phyloP scores from a whole-genome alignment of 2,113 vertebrate species.

The Tragelaphus scriptus region DNA sequence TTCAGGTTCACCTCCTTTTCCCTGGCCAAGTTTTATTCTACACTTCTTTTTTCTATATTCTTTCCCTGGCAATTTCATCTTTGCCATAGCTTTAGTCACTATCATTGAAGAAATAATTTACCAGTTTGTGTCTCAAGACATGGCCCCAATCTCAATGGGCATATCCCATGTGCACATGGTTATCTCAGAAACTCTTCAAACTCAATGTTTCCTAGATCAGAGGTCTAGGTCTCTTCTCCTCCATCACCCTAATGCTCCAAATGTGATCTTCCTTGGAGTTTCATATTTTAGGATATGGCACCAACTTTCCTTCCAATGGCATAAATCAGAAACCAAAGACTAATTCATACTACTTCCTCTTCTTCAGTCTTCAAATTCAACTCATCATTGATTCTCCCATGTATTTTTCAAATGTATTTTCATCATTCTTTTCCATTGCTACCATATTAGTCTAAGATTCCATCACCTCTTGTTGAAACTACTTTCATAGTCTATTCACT shows the following conservation, averaged over 20 bases:
- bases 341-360: background rate
- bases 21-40: background rate
- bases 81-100: background rate
- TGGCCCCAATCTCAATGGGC: background rate
- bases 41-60: background rate
- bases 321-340: background rate
- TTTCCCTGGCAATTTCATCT: background rate
- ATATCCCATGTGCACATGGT: rapidly evolving
- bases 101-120: background rate
- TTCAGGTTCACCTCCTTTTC: background rate
- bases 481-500: background rate
- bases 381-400: background rate
- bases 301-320: background rate
- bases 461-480: background rate
- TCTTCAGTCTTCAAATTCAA: background rate
- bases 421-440: background rate
- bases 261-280: background rate
- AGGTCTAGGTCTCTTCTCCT: background rate
- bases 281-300: background rate
- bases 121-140: background rate
- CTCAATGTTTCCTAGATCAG: background rate
- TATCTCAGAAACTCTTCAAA: background rate
- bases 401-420: background rate
- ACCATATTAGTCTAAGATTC: background rate
- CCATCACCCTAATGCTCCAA: rapidly evolving